Base-by-base conservation (phyloP, 1,140 invertebrate genomes). In the Tetramorium simillimum region DNA sequence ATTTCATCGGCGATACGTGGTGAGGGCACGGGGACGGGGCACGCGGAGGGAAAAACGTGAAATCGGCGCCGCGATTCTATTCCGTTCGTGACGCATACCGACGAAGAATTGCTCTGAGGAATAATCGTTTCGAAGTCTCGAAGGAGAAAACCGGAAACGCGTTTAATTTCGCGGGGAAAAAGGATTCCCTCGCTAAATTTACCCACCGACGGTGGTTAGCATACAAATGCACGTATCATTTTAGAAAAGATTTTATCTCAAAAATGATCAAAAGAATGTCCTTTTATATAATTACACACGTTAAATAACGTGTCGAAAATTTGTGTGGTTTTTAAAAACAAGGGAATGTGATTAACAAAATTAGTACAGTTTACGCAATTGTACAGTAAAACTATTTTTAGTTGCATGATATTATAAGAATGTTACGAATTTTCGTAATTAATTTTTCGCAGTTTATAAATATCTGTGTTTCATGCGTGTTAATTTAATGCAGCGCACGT, bases 1-100 rank as follows among this genome's bases (percentile, higher is more conserved):
- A 84, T 84, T 84, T 73, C 80, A 84, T 73, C 69, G 53, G 12
- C 67, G 40, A 84, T 84, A 73, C 80, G 40, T 33, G 46, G 33
- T 6, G 51, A 33, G 37, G n/a, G 51, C 10, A 16, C 9, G 49
- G n/a, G 33, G 10, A 69, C 16, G 65, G 24, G 37, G 21, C 1
- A 63, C 7, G n/a, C n/a, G n/a, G 65, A 43, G 6, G 28, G 67
- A n/a, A 53, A 49, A 84, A 12, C 65, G 78, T 82, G 67, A 72
- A 82, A 72, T 84, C 80, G 69, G 51, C 69, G 80, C 53, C 33
- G 43, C n/a, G 63, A 80, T 80, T 69, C 46, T 53, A 69, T 80
- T 80, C 63, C 21, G 58, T 65, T 67, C 63, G 77, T 69, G 77
- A 69, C 46, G 46, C 46, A 37, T 80, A 51, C 16, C 21, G 77